phyloP scores from a whole-genome alignment of 2,113 vertebrate genomes.

The Lepisosteus oculatus region DNA sequence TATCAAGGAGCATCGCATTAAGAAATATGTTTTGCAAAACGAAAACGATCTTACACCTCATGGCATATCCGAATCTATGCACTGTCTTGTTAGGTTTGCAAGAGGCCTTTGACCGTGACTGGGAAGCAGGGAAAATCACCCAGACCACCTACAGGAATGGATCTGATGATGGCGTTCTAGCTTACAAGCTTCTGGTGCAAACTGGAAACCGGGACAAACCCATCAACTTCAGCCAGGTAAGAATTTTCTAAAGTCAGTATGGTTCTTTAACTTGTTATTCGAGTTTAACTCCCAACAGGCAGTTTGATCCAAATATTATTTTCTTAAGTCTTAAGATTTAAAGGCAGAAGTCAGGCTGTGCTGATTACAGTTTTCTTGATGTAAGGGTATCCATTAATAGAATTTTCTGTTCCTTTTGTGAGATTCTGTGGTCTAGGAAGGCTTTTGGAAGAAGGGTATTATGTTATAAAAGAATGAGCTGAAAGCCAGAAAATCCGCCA shows the following conservation, averaged over 20 bases:
- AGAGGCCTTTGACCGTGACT: constrained; percentile 91
- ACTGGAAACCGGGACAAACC: constrained; percentile 89
- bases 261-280: no score
- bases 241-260: background rate
- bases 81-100: constrained; percentile 77
- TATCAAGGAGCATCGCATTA: no score
- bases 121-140: constrained; percentile 87
- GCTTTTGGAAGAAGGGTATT: background rate
- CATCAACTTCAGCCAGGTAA: constrained; percentile 83
- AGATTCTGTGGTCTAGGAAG: no score
- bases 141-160: constrained; percentile 86
- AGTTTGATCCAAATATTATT: no score
- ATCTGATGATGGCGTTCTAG: constrained; percentile 88
- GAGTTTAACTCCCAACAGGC: no score
- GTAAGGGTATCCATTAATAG: no score
- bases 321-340: no score
- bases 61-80: constrained; percentile 9
- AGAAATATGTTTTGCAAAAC: constrained; percentile 11
- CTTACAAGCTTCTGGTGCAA: constrained; percentile 94
- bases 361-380: no score
- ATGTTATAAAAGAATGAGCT: background rate
- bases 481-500: background rate
- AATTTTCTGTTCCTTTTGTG: no score
- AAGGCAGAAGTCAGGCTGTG: no score
- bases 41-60: background rate